Conservation (phyloP, 2,797 vertebrate genomes). For the Helostoma temminkii region DNA sequence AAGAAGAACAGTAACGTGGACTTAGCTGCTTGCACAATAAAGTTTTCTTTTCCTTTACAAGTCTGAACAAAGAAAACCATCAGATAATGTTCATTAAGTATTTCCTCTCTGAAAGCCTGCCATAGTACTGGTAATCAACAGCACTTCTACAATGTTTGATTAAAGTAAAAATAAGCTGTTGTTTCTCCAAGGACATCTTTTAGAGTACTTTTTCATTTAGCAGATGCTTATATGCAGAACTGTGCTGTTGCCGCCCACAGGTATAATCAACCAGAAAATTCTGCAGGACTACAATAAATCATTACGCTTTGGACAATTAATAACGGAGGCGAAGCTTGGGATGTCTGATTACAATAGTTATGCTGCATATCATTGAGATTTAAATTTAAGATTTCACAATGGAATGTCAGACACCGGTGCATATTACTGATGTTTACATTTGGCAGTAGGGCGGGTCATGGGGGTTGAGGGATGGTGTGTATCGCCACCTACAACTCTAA, state of each 20-base stretch:
- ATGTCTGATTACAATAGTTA: constrained; percentile 92
- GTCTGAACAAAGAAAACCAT: constrained; percentile 86
- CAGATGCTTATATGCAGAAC: constrained; percentile 86
- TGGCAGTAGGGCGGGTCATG: constrained; percentile 51
- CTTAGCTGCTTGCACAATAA: constrained; percentile 2
- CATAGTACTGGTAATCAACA: constrained; percentile 88
- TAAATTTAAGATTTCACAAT: constrained; percentile 82
- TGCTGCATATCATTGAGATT: constrained; percentile 88
- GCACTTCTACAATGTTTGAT: constrained; percentile 93
- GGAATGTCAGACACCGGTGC: constrained; percentile 66
- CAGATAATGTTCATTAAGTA: constrained; percentile 87
- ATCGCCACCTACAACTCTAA: constrained; percentile 58
- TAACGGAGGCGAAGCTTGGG: constrained; percentile 90
- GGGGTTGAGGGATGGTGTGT: constrained; percentile 55
- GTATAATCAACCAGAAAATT: constrained; percentile 97
- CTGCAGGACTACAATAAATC: constrained; percentile 94
- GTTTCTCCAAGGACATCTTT: constrained; percentile 91
- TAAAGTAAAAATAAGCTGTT: constrained; percentile 94
- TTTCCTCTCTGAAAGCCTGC: constrained; percentile 86
- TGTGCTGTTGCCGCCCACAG: constrained; percentile 91
- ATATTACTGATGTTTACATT: constrained; percentile 76
- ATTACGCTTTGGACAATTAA: constrained; percentile 97
- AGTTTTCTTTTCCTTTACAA: constrained; percentile 78
- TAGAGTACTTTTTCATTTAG: constrained; percentile 86
- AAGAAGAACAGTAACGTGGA: constrained; percentile 22